Percentiles rank a stretch among this genome's conserved stretches.
These are phyloP conservation scores for Agrenia bidenticulata DNA, from an alignment of 2,888 invertebrate species.

Conservation along the genomic window DNA sequence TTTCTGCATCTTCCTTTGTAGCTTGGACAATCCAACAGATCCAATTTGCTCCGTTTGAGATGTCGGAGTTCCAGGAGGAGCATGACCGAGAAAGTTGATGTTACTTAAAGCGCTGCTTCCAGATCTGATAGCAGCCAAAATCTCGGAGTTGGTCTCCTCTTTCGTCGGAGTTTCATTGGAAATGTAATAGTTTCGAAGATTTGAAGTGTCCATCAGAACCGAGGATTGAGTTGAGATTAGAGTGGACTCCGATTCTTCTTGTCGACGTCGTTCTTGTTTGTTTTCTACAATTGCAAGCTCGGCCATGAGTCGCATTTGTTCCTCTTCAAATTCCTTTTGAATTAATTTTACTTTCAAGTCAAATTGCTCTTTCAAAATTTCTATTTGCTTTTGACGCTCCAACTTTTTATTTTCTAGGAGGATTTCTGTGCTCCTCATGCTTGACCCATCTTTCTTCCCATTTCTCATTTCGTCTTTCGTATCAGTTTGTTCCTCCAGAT, in stretches of 20 bases:
- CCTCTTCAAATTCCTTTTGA: constrained; percentile 67
- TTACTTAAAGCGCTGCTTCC: neutral
- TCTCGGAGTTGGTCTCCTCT: neutral
- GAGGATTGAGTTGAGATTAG: neutral
- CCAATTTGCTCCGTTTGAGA: constrained; percentile 17
- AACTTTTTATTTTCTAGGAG: constrained; percentile 55
- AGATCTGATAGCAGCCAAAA: neutral
- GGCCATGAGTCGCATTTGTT: constrained; percentile 62
- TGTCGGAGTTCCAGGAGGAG: neutral
- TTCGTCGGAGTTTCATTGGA: neutral
- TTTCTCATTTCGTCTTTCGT: neutral
- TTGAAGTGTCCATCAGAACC: constrained; percentile 10
- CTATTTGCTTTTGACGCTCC: constrained; percentile 67
- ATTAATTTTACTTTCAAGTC: constrained; percentile 65
- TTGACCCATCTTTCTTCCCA: no score
- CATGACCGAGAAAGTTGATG: no score
- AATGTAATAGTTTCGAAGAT: constrained; percentile 14
- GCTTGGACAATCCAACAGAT: constrained; percentile 39
- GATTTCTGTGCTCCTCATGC: neutral
- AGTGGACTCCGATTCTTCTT: no score
- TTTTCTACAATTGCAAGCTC: constrained; percentile 13
- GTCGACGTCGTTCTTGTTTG: no score
- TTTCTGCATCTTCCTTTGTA: constrained; percentile 44
- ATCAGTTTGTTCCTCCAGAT: constrained; percentile 30
- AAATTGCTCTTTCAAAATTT: constrained; percentile 65